Evolutionary conservation across 2,113 vertebrate genomes (phyloP), one percentile per base, ranked within the genome.

Genomic region (Pterophyllum scalare): DNA sequence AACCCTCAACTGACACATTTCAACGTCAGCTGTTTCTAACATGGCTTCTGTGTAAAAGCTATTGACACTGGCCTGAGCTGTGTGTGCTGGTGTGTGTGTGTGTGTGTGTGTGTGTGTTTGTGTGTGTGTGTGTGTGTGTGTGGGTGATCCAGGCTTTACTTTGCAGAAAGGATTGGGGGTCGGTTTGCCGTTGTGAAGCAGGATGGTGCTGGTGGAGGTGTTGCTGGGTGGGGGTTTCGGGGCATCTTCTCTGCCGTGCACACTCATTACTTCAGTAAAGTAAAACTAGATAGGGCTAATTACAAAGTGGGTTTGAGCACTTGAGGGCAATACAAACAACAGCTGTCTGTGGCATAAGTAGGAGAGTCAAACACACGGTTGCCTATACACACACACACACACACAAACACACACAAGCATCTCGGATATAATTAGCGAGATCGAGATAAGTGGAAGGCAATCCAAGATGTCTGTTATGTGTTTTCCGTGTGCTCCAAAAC

Each of bases 271-370:
- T 86, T 87, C 64, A 76, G 82, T 79, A 83, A 88, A 86, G 89
- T 92, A 87, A 85, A 93, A 81, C 88, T 60, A 89, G 83, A 90
- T 80, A 84, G 81, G 79, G 59, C 86, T 93, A 92, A 94, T 94
- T 94, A 90, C 93, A 90, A 91, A 90, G 92, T 91, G 28, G 31
- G 82, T 88, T 67, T 59, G 77, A 91, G 90, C 85, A 88, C 87
- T 92, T 31, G 70, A 85, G 87, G 88, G 83, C 88, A 80, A 87
- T 57, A 74, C 91, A 92, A 94, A 93, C 91, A 94, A 88, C 93
- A 95, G 93, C 92, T 94, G 92, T 93, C 91, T 92, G 81, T 91
- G 91, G 86, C 91, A 87, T 80, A 79, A 90, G 88, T 35, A 92
- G 88, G 80, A 91, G 89, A 92, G 86, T 88, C 90, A 92, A 87